These are phyloP conservation scores for Turritopsis rubra DNA, from an alignment of 30 jellyfish, hydroid and myxozoan genomes.

Conservation along the genomic window DNA sequence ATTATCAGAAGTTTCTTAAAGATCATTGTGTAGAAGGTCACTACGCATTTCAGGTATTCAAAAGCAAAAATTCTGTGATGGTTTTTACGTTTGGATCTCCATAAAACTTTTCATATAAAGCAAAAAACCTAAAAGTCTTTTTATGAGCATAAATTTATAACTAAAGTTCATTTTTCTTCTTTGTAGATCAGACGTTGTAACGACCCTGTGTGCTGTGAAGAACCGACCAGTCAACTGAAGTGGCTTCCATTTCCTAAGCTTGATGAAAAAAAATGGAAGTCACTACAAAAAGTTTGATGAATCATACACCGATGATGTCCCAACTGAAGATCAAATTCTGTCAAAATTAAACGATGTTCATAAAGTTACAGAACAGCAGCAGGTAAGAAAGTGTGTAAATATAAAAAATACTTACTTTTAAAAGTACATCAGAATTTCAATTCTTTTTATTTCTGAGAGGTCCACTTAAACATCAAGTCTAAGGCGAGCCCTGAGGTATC, in stretches of 20 bases:
- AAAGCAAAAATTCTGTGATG: too few species aligned
- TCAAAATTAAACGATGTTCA: neutral
- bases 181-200: neutral
- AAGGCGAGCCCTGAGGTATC: too few species aligned
- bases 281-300: constrained; percentile 1
- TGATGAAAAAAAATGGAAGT: neutral
- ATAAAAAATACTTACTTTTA: too few species aligned
- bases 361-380: too few species aligned
- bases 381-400: too few species aligned
- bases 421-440: too few species aligned
- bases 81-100: too few species aligned
- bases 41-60: constrained; percentile 4
- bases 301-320: neutral
- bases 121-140: too few species aligned
- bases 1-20: neutral
- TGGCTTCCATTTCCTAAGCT: constrained; percentile 3
- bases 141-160: too few species aligned
- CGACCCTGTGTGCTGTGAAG: neutral
- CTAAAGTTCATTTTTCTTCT: neutral
- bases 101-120: too few species aligned
- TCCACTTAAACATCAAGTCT: too few species aligned
- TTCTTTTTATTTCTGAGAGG: too few species aligned
- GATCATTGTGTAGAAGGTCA: neutral
- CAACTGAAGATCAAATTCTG: neutral
- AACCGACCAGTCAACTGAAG: neutral